Conservation (phyloP, 2,888 invertebrate genomes). For the Cataglyphis albicans region DNA sequence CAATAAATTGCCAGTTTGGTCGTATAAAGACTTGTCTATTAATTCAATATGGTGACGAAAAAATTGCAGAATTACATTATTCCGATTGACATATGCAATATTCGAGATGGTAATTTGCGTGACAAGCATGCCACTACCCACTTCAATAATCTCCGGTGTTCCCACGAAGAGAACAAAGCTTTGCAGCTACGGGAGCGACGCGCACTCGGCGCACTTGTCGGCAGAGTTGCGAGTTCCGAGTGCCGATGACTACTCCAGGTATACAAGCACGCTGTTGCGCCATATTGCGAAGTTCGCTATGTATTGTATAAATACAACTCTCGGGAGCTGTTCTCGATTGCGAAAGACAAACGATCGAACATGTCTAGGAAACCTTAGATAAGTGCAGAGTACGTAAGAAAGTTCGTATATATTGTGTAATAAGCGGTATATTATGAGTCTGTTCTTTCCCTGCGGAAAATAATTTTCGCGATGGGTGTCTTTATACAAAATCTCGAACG, state of each 20-base stretch:
- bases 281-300: slow-evolving; percentile 70
- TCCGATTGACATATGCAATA: not conserved
- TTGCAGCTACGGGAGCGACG: slow-evolving; percentile 47
- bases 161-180: slow-evolving; percentile 54
- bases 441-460: not conserved
- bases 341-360: slow-evolving; percentile 83
- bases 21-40: no score
- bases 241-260: slow-evolving; percentile 74
- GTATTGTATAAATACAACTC: slow-evolving; percentile 76
- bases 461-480: not conserved
- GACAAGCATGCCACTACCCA: slow-evolving; percentile 40
- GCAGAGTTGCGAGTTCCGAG: slow-evolving; percentile 51
- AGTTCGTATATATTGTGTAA: slow-evolving; percentile 3
- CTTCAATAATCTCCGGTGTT: slow-evolving; percentile 49
- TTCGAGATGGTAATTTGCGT: slow-evolving; percentile 40
- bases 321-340: slow-evolving; percentile 77
- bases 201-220: slow-evolving; percentile 55
- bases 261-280: slow-evolving; percentile 77
- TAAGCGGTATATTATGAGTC: not conserved
- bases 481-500: not conserved
- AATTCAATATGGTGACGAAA: not conserved
- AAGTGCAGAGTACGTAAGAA: not conserved
- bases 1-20: no score
- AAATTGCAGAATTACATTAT: slow-evolving; percentile 1
- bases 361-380: slow-evolving; percentile 25